These are phyloP conservation scores for Phalacrocorax carbo DNA, from an alignment of 2,113 vertebrate species.

Conservation along the genomic window DNA sequence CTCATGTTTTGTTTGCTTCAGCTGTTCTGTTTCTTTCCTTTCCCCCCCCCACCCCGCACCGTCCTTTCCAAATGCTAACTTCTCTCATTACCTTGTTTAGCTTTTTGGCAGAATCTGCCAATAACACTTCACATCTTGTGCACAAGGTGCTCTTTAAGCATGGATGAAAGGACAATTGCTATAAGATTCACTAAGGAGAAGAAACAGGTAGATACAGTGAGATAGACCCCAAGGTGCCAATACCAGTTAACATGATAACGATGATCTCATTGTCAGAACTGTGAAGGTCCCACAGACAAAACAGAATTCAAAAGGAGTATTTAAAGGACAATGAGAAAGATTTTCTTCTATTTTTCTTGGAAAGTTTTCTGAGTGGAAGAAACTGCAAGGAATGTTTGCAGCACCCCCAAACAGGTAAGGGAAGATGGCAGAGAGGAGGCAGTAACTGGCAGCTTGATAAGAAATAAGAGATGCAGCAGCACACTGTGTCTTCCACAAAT, in stretches of 20 bases:
- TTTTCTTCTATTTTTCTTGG: not conserved
- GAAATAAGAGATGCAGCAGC: not conserved
- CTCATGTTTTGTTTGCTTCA: not conserved
- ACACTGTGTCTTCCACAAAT: not conserved
- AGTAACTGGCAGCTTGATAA: not conserved
- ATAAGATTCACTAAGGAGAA: not conserved
- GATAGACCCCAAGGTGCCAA: not conserved
- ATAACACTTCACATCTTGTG: not conserved
- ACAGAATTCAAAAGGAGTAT: not conserved
- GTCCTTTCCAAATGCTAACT: not conserved
- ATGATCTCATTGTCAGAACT: not conserved
- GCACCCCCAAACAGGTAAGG: not conserved
- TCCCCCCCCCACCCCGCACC: accelerated
- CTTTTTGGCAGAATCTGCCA: not conserved
- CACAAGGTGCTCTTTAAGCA: not conserved
- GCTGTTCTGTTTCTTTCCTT: not conserved
- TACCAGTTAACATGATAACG: not conserved
- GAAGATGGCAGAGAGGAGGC: not conserved
- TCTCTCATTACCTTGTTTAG: not conserved
- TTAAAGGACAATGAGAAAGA: not conserved
- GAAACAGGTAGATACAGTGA: not conserved
- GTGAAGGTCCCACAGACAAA: not conserved
- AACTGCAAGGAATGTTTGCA: not conserved
- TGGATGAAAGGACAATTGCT: not conserved
- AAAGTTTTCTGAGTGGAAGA: not conserved